phyloP scores from a whole-genome alignment of 2,888 invertebrate genomes.

The Cryptus viduatorius region DNA sequence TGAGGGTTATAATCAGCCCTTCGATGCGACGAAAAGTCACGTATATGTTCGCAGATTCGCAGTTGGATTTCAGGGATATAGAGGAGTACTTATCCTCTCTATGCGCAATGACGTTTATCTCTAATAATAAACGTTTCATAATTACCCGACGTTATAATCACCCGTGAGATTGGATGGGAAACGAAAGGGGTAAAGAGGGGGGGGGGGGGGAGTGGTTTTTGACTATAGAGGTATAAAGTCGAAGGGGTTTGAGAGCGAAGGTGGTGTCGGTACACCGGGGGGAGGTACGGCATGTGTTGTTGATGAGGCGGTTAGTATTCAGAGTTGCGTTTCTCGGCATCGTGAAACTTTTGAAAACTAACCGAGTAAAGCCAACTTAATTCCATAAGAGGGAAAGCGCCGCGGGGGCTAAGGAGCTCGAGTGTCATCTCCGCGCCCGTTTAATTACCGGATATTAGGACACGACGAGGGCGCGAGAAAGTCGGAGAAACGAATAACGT shows the following conservation, averaged over 20 bases:
- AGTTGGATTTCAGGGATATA: slow-evolving; percentile 30
- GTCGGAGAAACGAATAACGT: slow-evolving; percentile 34
- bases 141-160: slow-evolving; percentile 80
- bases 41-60: slow-evolving; percentile 47
- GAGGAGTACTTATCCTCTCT: slow-evolving; percentile 45
- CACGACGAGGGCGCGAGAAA: slow-evolving; percentile 60
- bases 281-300: slow-evolving; percentile 83
- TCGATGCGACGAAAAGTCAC: slow-evolving; percentile 55
- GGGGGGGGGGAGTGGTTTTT: slow-evolving; percentile 67
- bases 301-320: slow-evolving; percentile 85
- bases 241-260: slow-evolving; percentile 51
- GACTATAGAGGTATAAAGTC: slow-evolving; percentile 42
- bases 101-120: slow-evolving; percentile 69
- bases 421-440: slow-evolving; percentile 82
- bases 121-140: slow-evolving; percentile 72
- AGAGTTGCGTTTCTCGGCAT: slow-evolving; percentile 80
- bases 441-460: slow-evolving; percentile 84
- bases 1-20: slow-evolving; percentile 11
- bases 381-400: slow-evolving; percentile 81
- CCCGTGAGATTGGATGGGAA: slow-evolving; percentile 80
- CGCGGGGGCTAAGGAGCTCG: slow-evolving; percentile 74
- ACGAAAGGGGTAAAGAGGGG: slow-evolving; percentile 57
- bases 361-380: slow-evolving; percentile 83
- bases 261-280: slow-evolving; percentile 74
- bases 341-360: slow-evolving; percentile 83